Percentiles rank a stretch among this genome's conserved stretches.
phyloP scores from a whole-genome alignment of 1,140 invertebrate species.

The Arctopsyche grandis region DNA sequence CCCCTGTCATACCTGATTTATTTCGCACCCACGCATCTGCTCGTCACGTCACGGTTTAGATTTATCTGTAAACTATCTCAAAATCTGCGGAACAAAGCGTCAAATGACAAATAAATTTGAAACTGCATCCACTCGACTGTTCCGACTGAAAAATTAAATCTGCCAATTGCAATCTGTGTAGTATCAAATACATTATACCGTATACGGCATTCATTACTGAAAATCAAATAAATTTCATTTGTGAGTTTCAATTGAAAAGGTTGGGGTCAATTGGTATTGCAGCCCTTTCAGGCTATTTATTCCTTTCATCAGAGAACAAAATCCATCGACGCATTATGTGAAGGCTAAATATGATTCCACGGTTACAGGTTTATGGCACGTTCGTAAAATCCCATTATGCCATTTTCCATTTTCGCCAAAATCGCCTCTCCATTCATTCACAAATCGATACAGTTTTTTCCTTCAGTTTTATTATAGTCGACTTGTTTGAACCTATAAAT shows the following conservation, averaged over 20 bases:
- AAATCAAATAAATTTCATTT: too few species aligned
- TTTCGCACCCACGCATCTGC: conserved; percentile 11
- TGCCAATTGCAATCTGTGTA: not conserved
- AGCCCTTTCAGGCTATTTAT: too few species aligned
- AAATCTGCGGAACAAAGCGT: not conserved
- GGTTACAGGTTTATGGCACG: conserved; percentile 50
- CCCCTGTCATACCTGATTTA: conserved; percentile 28
- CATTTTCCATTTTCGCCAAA: conserved; percentile 35
- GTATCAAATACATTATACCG: not conserved
- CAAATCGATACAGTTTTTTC: too few species aligned
- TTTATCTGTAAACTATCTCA: not conserved
- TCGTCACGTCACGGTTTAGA: not conserved
- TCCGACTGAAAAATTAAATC: not conserved
- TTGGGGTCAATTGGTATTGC: too few species aligned
- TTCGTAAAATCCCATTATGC: conserved; percentile 49
- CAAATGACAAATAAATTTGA: not conserved
- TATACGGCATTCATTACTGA: too few species aligned
- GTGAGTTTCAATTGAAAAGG: too few species aligned
- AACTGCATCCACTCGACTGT: not conserved
- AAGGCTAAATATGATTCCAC: conserved; percentile 48
- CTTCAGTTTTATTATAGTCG: too few species aligned
- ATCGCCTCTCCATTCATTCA: conserved; percentile 23
- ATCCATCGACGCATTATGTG: conserved; percentile 37
- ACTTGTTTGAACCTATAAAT: too few species aligned
- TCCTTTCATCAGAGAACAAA: too few species aligned